These are phyloP conservation scores for Phyllostomus discolor DNA, from an alignment of 2,113 vertebrate species.

Conservation along the genomic window DNA sequence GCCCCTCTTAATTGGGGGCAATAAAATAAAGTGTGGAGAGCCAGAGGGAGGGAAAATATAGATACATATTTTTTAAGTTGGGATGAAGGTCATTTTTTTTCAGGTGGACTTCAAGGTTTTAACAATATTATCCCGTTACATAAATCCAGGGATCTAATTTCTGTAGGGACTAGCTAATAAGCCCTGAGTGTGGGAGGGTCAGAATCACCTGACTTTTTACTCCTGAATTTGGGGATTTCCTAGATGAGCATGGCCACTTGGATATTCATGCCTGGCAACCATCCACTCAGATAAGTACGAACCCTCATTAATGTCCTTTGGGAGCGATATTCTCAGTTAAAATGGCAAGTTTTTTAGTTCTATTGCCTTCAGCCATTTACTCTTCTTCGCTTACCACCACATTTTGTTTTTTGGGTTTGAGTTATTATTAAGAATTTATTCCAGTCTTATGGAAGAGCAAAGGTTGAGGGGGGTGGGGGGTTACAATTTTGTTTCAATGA, in stretches of 20 bases:
- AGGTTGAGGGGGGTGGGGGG: neutral
- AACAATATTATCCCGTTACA: neutral
- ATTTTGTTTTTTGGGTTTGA: neutral
- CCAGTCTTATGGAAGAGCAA: neutral
- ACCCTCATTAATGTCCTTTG: rapidly evolving
- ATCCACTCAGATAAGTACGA: neutral
- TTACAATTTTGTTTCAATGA: neutral
- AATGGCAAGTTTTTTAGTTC: neutral
- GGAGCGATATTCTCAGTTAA: rapidly evolving
- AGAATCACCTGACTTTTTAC: neutral
- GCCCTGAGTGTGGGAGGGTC: rapidly evolving
- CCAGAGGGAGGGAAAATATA: neutral
- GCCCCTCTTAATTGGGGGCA: neutral
- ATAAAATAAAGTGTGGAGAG: neutral
- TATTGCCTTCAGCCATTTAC: neutral
- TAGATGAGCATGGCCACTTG: neutral
- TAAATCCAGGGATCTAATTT: neutral
- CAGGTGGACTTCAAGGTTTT: neutral
- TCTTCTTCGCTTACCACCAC: neutral
- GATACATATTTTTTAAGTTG: neutral
- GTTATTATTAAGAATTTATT: neutral
- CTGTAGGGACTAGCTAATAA: neutral
- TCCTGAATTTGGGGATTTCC: neutral
- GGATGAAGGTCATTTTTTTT: neutral
- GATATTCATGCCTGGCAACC: neutral